phyloP scores from a whole-genome alignment of 2,888 invertebrate genomes.

The Ernsta delagoae region DNA sequence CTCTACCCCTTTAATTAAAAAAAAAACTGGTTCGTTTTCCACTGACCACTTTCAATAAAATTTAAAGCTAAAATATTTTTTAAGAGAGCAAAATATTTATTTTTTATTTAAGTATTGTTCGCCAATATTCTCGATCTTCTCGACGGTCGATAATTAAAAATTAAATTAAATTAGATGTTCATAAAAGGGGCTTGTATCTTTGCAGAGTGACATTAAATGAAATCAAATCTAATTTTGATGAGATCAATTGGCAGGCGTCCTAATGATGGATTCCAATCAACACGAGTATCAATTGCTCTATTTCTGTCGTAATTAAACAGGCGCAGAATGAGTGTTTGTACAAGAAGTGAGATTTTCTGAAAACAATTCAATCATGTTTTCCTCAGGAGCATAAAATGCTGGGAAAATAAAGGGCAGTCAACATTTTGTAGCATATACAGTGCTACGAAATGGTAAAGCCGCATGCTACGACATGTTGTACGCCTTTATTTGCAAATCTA shows the following conservation, averaged over 20 bases:
- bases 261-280: constrained; percentile 30
- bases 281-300: constrained; percentile 26
- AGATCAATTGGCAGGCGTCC: constrained; percentile 32
- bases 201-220: constrained; percentile 13
- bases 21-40: too few relatives aligned
- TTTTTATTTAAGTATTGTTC: too few relatives aligned
- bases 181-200: neutral
- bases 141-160: too few relatives aligned
- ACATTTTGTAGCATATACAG: neutral
- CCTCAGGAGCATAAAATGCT: neutral
- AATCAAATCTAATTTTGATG: constrained; percentile 20
- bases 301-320: constrained; percentile 28
- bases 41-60: too few relatives aligned
- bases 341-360: constrained; percentile 16
- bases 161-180: neutral
- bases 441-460: neutral
- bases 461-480: too few relatives aligned
- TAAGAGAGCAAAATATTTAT: too few relatives aligned
- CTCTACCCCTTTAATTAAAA: too few relatives aligned
- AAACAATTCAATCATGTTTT: constrained; percentile 23
- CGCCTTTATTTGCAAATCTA: too few relatives aligned
- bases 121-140: too few relatives aligned
- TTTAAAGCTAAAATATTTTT: too few relatives aligned
- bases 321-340: constrained; percentile 3
- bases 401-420: neutral